Evolutionary conservation across 1,140 invertebrate genomes (phyloP).

Genomic region (Trissolcus basalis): DNA sequence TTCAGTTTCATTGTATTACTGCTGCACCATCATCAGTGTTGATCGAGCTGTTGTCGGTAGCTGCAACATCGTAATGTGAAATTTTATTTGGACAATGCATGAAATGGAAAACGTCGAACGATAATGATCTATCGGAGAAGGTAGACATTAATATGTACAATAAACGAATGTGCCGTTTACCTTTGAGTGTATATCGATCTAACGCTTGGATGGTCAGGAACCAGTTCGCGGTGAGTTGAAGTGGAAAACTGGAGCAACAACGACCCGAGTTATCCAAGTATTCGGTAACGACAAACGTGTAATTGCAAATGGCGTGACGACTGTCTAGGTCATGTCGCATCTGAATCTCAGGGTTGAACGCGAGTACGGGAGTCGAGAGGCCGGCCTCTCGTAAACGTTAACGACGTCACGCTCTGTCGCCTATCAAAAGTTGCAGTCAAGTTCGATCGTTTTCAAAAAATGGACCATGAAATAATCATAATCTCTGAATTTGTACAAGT

Average conservation of each 20-base stretch:
- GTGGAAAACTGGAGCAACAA: slow-evolving; percentile 67
- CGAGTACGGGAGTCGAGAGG: too few relatives aligned
- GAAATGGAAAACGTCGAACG: background rate
- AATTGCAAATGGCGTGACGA: slow-evolving; percentile 44
- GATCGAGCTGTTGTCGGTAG: too few relatives aligned
- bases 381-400: too few relatives aligned
- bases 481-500: too few relatives aligned
- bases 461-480: too few relatives aligned
- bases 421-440: too few relatives aligned
- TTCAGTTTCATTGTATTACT: too few relatives aligned
- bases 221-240: slow-evolving; percentile 71
- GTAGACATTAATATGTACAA: slow-evolving; percentile 42
- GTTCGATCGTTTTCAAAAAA: too few relatives aligned
- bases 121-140: slow-evolving; percentile 20
- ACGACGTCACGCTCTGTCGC: too few relatives aligned
- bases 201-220: slow-evolving; percentile 73
- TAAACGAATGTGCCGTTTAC: slow-evolving; percentile 58
- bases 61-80: too few relatives aligned
- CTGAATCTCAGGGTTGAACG: slow-evolving; percentile 3
- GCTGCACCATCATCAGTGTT: too few relatives aligned
- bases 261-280: slow-evolving; percentile 51
- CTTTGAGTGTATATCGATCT: slow-evolving; percentile 59
- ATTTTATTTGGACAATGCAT: background rate
- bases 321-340: slow-evolving; percentile 64
- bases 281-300: slow-evolving; percentile 56